These are phyloP conservation scores for Dipodomys spectabilis DNA, from an alignment of 2,113 vertebrate genomes.

Conservation along the genomic window DNA sequence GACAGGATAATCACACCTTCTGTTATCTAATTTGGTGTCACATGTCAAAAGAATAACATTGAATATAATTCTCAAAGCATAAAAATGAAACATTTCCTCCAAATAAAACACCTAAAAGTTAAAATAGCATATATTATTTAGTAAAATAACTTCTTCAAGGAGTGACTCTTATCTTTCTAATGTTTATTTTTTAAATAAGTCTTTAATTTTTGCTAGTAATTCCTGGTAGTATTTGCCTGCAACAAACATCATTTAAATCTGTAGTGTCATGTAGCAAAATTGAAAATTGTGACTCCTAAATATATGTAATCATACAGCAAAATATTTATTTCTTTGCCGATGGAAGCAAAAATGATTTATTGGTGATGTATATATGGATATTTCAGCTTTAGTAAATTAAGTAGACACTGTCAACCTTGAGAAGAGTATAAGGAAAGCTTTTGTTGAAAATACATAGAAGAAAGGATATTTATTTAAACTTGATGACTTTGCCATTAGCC, in stretches of 20 bases:
- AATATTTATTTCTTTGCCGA: slow-evolving; percentile 60
- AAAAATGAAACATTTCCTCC: not conserved
- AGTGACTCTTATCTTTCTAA: not conserved
- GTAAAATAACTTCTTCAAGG: slow-evolving; percentile 14
- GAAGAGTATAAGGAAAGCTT: slow-evolving; percentile 66
- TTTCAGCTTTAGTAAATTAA: slow-evolving; percentile 68
- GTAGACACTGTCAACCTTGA: slow-evolving; percentile 63
- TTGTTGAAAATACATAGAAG: slow-evolving; percentile 63
- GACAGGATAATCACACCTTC: not conserved
- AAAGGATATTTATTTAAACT: slow-evolving; percentile 49
- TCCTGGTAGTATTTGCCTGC: slow-evolving; percentile 10
- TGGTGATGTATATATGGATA: slow-evolving; percentile 59
- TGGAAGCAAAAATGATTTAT: slow-evolving; percentile 71
- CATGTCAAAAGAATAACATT: slow-evolving; percentile 7
- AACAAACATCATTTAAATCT: not conserved
- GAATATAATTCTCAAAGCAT: not conserved
- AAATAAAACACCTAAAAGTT: not conserved
- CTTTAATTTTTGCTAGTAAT: not conserved
- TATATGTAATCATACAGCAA: slow-evolving; percentile 58
- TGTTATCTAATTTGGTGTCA: not conserved
- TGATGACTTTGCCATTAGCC: slow-evolving; percentile 50
- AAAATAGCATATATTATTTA: slow-evolving; percentile 19
- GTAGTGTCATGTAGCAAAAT: not conserved
- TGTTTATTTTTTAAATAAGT: slow-evolving; percentile 32
- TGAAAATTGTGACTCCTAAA: slow-evolving; percentile 51